Base-by-base conservation (phyloP, 1,140 invertebrate species). In the Mercenaria mercenaria region DNA sequence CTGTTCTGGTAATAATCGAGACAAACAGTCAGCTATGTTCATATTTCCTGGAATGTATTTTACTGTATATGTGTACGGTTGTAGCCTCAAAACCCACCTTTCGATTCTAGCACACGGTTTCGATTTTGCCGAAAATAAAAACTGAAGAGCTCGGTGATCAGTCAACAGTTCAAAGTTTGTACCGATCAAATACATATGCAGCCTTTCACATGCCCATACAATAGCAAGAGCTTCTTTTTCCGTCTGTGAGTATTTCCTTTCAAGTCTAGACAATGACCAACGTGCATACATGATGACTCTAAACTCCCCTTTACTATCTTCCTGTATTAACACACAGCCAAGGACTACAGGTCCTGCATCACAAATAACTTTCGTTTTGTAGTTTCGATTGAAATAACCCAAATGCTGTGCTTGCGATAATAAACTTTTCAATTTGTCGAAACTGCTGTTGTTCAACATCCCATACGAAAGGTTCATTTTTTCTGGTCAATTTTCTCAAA, bases 151-250 rank as follows among this genome's bases (percentile, higher is more conserved):
- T 84, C 95, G 95, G 50, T 94, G 95, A 77, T 96, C 96, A 15
- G 94, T 96, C 82, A 88, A 91, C 74, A 94, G 69, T 39, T 86
- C 92, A 77, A 95, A 96, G 29, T 94, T 84, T 26, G 88, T 91
- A 23, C 96, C 96, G 37, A 96, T 94, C 32, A 95, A 91, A 52
- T 92, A 97, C 20, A 92, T 88, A 52, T 95, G 91, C 88, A 96
- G 96, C 50, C 95, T 94, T 81, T 96, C 91, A 41, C 96, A 91
- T n/a, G 95, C 94, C 92, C 92, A 96, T 20, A 96, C 93, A 6
- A 96, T 83, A 18, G 94, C 95, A 37, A 96, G 81, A 37, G 91
- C 94, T 93, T 96, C 96, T 82, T 92, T 94, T 90, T 97, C 96
- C 29, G 94, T 96, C 18, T 94, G 95, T 0, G 93, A 94, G 90